Percentiles rank a stretch among this genome's conserved stretches.
These are phyloP conservation scores for Caenorhabditis sp. DNA, from an alignment of 2,888 invertebrate species.

Conservation along the genomic window DNA sequence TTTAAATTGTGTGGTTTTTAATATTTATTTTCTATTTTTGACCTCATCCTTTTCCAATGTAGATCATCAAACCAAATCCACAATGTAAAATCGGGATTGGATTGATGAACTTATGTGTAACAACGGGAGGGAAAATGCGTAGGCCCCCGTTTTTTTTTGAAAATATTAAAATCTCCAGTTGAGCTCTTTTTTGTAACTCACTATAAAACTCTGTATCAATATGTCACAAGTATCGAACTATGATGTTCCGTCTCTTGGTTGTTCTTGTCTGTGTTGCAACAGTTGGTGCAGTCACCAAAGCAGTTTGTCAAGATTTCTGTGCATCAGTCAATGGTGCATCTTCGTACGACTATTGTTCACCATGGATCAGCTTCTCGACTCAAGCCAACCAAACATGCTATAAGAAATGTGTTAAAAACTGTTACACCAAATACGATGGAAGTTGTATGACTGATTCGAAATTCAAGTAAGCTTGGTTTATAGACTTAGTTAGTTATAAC, in stretches of 20 bases:
- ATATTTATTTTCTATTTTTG: too few species aligned
- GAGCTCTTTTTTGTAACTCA: too few species aligned
- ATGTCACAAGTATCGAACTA: too few species aligned
- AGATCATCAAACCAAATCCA: too few species aligned
- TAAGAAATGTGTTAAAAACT: slow-evolving; percentile 6
- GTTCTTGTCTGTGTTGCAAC: not conserved
- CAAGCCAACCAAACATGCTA: slow-evolving; percentile 10
- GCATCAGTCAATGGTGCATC: slow-evolving; percentile 4
- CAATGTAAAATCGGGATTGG: too few species aligned
- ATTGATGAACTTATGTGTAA: too few species aligned
- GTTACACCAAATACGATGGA: slow-evolving; percentile 2
- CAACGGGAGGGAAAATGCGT: too few species aligned
- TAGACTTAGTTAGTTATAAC: too few species aligned
- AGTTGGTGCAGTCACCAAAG: slow-evolving; percentile 4
- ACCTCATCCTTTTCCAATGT: too few species aligned
- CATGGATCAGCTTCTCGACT: slow-evolving; percentile 6
- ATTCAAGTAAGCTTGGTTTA: slow-evolving; percentile 1
- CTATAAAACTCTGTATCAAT: too few species aligned
- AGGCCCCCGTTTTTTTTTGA: not conserved
- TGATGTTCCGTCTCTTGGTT: not conserved
- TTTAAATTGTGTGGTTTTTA: too few species aligned
- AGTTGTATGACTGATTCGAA: slow-evolving; percentile 5
- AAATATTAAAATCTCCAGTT: too few species aligned
- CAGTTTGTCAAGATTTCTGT: slow-evolving; percentile 10
- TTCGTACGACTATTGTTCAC: not conserved